Conservation (phyloP, 92 coral and sea anemone genomes). For the Porites divaricata region DNA sequence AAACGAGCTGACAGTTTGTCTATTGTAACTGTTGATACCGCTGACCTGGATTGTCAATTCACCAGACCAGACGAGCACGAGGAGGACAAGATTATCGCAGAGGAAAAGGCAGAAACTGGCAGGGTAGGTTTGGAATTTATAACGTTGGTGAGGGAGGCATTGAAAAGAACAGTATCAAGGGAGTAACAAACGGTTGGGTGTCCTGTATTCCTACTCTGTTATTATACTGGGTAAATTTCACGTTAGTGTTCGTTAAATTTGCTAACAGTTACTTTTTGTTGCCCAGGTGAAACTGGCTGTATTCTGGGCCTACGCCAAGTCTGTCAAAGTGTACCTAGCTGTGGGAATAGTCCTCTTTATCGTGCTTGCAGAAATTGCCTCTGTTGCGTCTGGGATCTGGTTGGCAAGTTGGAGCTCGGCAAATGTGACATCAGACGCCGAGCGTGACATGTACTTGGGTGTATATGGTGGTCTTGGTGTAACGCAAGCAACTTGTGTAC, state of each 20-base stretch:
- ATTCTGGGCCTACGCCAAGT: conserved; percentile 85
- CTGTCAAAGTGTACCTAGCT: conserved; percentile 76
- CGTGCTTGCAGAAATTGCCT: conserved; percentile 61
- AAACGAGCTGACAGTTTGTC: conserved; percentile 68
- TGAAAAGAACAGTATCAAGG: no score
- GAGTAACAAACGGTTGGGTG: no score
- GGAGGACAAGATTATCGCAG: conserved; percentile 80
- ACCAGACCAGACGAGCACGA: conserved; percentile 69
- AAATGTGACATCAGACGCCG: conserved; percentile 62
- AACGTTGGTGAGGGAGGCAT: no score
- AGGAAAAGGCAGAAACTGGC: conserved; percentile 89
- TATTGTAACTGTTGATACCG: conserved; percentile 75
- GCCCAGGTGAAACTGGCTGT: conserved; percentile 81
- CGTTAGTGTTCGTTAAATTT: neutral
- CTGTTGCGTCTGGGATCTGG: conserved; percentile 91
- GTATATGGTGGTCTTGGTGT: conserved; percentile 86
- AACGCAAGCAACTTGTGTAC: conserved; percentile 77
- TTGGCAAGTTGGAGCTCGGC: conserved; percentile 88
- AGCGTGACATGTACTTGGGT: conserved; percentile 84
- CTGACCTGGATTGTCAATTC: conserved; percentile 80
- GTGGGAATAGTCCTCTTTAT: conserved; percentile 57
- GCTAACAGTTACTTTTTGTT: neutral
- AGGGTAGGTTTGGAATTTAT: conserved; percentile 62
- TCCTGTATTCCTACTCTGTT: no score
- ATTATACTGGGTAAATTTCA: no score